Conservation (phyloP, 1,140 invertebrate genomes). For the Apis mellifera region DNA sequence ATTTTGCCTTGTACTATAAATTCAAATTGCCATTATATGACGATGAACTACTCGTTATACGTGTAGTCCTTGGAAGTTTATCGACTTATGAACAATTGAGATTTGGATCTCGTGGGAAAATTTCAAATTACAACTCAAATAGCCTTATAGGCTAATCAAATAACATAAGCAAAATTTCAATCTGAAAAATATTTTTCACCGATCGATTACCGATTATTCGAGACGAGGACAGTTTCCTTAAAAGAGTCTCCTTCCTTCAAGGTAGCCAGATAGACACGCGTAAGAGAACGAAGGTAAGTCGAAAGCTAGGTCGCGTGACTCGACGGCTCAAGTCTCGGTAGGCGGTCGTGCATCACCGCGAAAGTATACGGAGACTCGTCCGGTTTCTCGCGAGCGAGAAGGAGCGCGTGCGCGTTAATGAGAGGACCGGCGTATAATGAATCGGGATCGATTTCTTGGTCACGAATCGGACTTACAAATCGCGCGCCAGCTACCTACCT, state of each 20-base stretch:
- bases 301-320: slow-evolving; percentile 51
- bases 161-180: too few species aligned
- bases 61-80: too few species aligned
- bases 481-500: slow-evolving; percentile 54
- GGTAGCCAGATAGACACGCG: too few species aligned
- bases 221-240: slow-evolving; percentile 16
- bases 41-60: too few species aligned
- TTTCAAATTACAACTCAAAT: too few species aligned
- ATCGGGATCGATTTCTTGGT: slow-evolving; percentile 60
- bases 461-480: slow-evolving; percentile 63
- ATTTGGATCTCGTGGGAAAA: too few species aligned
- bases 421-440: slow-evolving; percentile 61
- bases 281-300: neutral
- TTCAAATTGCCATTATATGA: too few species aligned
- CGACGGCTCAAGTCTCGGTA: slow-evolving; percentile 38
- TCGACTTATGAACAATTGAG: too few species aligned
- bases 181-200: too few species aligned
- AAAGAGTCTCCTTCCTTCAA: neutral
- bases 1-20: too few species aligned
- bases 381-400: slow-evolving; percentile 50
- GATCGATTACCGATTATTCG: neutral
- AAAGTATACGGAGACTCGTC: slow-evolving; percentile 37
- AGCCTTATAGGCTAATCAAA: too few species aligned
- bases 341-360: slow-evolving; percentile 41
- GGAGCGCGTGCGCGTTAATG: slow-evolving; percentile 61